Conservation (phyloP, 1,140 invertebrate species). For the Alviniconcha marisindica region DNA sequence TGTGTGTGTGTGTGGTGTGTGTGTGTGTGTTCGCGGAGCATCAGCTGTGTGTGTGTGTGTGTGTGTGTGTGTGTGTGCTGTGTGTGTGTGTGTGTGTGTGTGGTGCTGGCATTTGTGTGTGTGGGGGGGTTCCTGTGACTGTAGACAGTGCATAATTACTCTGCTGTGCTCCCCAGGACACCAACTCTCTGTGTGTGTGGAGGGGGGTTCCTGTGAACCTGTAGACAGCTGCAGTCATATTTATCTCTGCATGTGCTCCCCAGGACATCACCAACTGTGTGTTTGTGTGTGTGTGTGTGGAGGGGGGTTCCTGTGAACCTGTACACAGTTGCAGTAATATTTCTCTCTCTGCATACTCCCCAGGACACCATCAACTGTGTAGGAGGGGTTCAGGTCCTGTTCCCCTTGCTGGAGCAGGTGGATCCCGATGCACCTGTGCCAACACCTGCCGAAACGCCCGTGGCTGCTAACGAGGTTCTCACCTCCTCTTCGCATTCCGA, state of each 20-base stretch:
- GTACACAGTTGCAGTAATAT: too few species aligned
- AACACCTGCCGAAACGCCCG: slow-evolving; percentile 41
- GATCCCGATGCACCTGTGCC: slow-evolving; percentile 50
- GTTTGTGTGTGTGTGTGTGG: too few species aligned
- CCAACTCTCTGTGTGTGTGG: slow-evolving; percentile 78
- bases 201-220: too few species aligned
- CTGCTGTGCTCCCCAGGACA: too few species aligned
- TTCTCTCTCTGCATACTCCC: slow-evolving; percentile 37
- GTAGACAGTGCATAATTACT: too few species aligned
- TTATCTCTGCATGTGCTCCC: neutral
- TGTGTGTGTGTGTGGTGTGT: too few species aligned
- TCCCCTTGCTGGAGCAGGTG: slow-evolving; percentile 80
- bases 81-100: neutral
- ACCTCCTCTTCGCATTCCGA: neutral
- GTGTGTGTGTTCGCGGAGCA: too few species aligned
- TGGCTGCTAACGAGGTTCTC: neutral
- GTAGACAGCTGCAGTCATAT: neutral
- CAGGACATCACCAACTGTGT: neutral
- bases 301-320: too few species aligned
- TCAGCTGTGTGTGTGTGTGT: too few species aligned
- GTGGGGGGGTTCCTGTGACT: too few species aligned
- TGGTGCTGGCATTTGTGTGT: too few species aligned
- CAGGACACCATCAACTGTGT: slow-evolving; percentile 79
- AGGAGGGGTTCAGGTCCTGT: slow-evolving; percentile 80
- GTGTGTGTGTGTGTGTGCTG: too few species aligned